phyloP scores from a whole-genome alignment of 2,888 invertebrate genomes.

The Tolmerus cingulatus region DNA sequence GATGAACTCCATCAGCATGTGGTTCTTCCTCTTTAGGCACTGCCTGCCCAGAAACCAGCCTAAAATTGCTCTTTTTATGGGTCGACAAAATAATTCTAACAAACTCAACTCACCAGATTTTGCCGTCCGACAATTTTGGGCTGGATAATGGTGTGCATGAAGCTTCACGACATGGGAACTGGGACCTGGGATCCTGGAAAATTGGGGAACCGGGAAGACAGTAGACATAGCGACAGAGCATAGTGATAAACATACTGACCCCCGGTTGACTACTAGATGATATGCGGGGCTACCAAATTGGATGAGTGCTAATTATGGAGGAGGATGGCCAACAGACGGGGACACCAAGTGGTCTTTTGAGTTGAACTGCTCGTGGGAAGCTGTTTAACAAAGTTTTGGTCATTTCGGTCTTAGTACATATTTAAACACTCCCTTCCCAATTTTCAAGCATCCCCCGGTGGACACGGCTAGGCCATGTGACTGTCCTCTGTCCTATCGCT shows the following conservation, averaged over 20 bases:
- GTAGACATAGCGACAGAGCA: not conserved
- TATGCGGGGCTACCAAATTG: not conserved
- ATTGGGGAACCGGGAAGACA: not conserved
- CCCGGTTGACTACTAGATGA: not conserved
- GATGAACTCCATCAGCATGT: not conserved
- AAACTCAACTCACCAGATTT: constrained; percentile 18
- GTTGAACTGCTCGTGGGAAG: not conserved
- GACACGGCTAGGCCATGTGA: not conserved
- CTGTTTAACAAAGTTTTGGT: constrained; percentile 38
- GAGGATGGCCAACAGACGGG: not conserved
- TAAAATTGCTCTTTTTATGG: constrained; percentile 10
- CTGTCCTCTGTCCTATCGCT: not conserved
- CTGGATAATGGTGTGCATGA: not conserved
- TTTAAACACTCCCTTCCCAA: constrained; percentile 25
- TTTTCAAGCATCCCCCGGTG: not conserved
- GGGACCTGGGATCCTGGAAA: not conserved
- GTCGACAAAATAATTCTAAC: constrained; percentile 28
- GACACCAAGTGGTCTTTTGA: not conserved
- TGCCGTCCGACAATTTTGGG: constrained; percentile 20
- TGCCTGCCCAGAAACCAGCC: not conserved
- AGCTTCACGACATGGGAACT: not conserved
- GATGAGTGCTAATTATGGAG: constrained; percentile 32
- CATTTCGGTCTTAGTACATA: constrained; percentile 33
- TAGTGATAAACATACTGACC: not conserved
- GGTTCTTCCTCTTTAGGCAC: not conserved